Evolutionary conservation across 2,888 invertebrate genomes (phyloP).

Genomic region (Balanococcus diminutus): DNA sequence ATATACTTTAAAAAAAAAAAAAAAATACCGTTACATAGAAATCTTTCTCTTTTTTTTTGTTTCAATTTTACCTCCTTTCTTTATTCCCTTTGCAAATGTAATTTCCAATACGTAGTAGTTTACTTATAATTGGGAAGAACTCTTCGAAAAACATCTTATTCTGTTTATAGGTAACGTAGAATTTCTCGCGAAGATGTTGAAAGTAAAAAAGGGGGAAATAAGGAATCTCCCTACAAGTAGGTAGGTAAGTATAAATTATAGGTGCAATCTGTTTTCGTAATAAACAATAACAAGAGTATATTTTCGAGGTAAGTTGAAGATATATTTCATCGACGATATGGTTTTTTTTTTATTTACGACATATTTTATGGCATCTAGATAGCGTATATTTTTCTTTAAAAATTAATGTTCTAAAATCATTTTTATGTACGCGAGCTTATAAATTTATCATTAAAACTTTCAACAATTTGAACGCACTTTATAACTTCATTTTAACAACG

Average conservation of each 20-base stretch:
- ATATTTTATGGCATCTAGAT: neutral
- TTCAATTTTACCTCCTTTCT: neutral
- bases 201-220: neutral
- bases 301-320: neutral
- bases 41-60: neutral
- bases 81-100: neutral
- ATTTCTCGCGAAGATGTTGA: neutral
- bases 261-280: conserved; percentile 6
- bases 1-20: no score
- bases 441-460: neutral
- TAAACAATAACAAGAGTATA: neutral
- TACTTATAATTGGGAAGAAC: neutral
- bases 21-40: neutral
- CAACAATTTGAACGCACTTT: neutral
- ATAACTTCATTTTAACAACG: conserved; percentile 13
- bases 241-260: neutral
- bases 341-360: neutral
- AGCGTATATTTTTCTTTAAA: neutral
- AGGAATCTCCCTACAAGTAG: neutral
- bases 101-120: neutral
- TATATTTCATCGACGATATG: neutral
- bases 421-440: neutral
- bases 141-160: neutral
- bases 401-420: neutral
- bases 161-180: neutral